phyloP scores from a whole-genome alignment of 2,113 vertebrate species.

The Scartelaos histophorus region DNA sequence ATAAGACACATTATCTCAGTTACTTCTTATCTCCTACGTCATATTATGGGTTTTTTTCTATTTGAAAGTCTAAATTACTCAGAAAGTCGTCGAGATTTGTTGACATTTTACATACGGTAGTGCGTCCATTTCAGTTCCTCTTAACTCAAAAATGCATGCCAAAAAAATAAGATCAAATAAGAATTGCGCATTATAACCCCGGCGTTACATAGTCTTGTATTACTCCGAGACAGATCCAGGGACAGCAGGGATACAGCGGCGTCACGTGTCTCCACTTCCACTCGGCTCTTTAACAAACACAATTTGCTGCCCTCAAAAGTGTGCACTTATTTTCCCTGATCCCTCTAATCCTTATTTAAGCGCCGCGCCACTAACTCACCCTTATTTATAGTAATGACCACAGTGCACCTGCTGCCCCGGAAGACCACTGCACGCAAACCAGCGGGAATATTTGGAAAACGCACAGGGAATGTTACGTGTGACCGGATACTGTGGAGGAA shows the following conservation, averaged over 20 bases:
- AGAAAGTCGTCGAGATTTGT: too few relatives aligned
- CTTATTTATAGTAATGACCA: constrained; percentile 56
- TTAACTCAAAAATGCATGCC: neutral
- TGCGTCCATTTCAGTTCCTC: neutral
- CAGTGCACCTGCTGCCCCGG: constrained; percentile 5
- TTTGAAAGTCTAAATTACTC: too few relatives aligned
- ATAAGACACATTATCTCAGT: too few relatives aligned
- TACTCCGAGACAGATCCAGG: neutral
- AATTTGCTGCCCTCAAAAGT: constrained; percentile 62
- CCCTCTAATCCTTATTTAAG: constrained; percentile 67
- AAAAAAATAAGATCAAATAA: neutral
- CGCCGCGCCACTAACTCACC: constrained; percentile 52
- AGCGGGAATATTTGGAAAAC: neutral
- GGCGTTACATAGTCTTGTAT: too few relatives aligned
- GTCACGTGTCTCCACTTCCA: constrained; percentile 26
- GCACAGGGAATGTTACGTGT: neutral
- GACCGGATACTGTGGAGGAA: too few relatives aligned
- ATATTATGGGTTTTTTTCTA: too few relatives aligned
- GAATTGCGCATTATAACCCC: too few relatives aligned
- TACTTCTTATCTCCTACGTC: too few relatives aligned
- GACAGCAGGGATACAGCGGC: neutral
- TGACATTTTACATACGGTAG: too few relatives aligned
- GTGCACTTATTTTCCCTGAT: constrained; percentile 56
- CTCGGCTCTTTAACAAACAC: constrained; percentile 48
- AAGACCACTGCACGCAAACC: neutral